Evolutionary conservation across 2,113 vertebrate species (phyloP).

Genomic region (Urocynchramus pylzowi): DNA sequence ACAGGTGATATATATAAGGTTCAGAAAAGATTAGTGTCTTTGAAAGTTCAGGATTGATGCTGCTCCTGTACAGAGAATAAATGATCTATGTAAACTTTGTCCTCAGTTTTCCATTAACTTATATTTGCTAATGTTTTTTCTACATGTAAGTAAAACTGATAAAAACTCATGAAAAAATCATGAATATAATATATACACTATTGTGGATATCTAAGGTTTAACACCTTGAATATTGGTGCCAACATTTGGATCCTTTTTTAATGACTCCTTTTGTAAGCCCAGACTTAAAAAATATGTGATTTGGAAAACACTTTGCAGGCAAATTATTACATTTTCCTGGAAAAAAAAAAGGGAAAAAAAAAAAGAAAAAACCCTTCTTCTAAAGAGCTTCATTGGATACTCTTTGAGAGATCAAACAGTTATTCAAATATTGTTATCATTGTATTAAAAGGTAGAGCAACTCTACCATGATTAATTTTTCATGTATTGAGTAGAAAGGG

Average conservation of each 20-base stretch:
- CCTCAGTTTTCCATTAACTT: not conserved
- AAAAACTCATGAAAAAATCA: not conserved
- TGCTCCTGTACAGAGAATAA: not conserved
- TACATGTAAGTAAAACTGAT: not conserved
- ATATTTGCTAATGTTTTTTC: not conserved
- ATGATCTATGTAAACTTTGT: not conserved
- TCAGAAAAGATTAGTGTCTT: not conserved
- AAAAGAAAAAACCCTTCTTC: not conserved
- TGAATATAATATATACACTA: not conserved
- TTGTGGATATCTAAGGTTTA: not conserved
- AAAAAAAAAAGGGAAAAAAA: not conserved
- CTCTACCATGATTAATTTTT: not conserved
- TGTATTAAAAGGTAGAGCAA: not conserved
- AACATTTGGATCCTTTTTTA: not conserved
- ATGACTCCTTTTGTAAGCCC: not conserved
- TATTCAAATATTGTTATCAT: not conserved
- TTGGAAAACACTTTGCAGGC: not conserved
- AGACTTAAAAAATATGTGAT: not conserved
- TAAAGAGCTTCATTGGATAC: not conserved
- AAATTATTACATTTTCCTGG: not conserved
- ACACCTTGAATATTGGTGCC: not conserved
- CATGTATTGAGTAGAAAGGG: not conserved
- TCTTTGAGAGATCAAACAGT: not conserved
- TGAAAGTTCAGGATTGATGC: not conserved
- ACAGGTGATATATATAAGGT: not conserved